Evolutionary conservation across 2,888 invertebrate genomes (phyloP).

Genomic region (Drosophila seclusa): DNA sequence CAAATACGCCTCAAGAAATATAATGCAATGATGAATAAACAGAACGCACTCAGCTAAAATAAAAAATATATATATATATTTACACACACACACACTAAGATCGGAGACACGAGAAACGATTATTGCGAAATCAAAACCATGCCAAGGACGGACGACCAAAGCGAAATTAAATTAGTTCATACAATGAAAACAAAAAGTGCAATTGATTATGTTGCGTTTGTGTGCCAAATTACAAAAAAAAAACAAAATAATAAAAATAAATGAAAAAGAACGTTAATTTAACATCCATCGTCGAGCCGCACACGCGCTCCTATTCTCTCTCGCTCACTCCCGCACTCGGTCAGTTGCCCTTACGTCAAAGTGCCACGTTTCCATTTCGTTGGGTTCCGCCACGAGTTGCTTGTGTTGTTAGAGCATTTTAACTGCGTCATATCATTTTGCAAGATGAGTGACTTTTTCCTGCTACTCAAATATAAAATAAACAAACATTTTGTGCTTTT

Average conservation of each 20-base stretch:
- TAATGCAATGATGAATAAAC: constrained; percentile 28
- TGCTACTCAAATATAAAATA: constrained; percentile 10
- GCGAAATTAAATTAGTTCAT: constrained; percentile 71
- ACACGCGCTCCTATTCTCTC: not conserved
- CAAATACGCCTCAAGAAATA: constrained; percentile 26
- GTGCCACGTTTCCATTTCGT: constrained; percentile 34
- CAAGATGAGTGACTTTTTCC: constrained; percentile 22
- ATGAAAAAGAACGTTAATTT: constrained; percentile 14
- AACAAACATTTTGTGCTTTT: not conserved
- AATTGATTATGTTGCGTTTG: constrained; percentile 47
- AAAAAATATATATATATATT: constrained; percentile 10
- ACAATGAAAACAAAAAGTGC: constrained; percentile 52
- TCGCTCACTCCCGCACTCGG: not conserved
- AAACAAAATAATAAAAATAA: not conserved
- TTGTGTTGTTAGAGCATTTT: constrained; percentile 22
- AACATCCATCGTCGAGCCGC: constrained; percentile 9
- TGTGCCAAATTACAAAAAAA: constrained; percentile 21
- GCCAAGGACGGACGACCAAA: constrained; percentile 69
- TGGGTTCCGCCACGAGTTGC: constrained; percentile 19
- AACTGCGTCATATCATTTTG: constrained; percentile 58
- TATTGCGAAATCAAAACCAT: constrained; percentile 74
- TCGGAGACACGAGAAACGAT: constrained; percentile 22
- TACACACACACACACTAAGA: constrained; percentile 1
- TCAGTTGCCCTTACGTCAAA: constrained; percentile 10
- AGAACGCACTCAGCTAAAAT: constrained; percentile 46